Percentiles rank a stretch among this genome's conserved stretches.
These are phyloP conservation scores for Gambelia wislizenii DNA, from an alignment of 2,797 vertebrate species.

Conservation along the genomic window DNA sequence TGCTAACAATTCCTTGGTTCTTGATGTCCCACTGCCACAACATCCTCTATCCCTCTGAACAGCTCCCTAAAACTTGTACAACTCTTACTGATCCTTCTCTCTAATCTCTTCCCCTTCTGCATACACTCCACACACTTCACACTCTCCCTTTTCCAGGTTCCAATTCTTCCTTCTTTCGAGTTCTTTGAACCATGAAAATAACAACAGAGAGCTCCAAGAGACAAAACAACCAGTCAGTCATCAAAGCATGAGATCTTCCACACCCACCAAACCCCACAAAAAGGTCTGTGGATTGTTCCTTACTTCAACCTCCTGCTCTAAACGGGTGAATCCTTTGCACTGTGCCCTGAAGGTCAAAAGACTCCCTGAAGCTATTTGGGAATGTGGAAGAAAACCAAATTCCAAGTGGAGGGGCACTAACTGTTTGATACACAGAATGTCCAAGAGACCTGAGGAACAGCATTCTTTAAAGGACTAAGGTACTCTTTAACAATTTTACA, in stretches of 20 bases:
- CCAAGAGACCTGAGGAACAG: neutral
- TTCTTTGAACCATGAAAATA: constrained; percentile 2
- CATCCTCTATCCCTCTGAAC: neutral
- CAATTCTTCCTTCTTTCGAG: neutral
- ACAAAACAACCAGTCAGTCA: neutral
- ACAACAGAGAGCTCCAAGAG: neutral
- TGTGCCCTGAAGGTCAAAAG: neutral
- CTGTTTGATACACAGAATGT: neutral
- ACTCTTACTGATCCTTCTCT: neutral
- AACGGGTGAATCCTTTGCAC: neutral
- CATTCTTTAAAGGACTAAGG: fast-evolving
- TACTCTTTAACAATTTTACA: neutral
- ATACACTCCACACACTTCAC: neutral
- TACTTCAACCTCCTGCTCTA: neutral
- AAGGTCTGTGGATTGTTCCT: neutral
- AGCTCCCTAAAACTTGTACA: too few species aligned
- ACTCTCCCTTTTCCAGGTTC: neutral
- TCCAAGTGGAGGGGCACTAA: neutral
- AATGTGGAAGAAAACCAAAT: neutral
- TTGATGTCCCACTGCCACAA: neutral
- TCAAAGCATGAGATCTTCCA: neutral
- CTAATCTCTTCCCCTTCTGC: neutral
- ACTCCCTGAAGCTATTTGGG: neutral
- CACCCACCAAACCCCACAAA: neutral
- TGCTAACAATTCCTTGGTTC: neutral